Evolutionary conservation across 1,140 invertebrate genomes (phyloP).

Genomic region (Heliconius congener): DNA sequence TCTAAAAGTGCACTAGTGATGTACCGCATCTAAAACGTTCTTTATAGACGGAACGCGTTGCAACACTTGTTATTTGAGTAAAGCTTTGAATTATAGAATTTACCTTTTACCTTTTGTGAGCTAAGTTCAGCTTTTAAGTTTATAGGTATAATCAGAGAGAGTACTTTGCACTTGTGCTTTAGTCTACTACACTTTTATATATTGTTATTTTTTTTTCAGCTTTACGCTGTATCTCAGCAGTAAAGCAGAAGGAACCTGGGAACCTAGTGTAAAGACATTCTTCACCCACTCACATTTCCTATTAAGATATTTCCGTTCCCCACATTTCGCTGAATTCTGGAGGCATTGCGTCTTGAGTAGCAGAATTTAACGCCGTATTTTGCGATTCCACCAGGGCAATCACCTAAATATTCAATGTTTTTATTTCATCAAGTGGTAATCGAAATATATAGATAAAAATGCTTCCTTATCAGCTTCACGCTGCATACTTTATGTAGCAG

Average conservation of each 20-base stretch:
- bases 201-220: not conserved
- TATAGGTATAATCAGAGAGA: constrained; percentile 6
- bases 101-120: constrained; percentile 8
- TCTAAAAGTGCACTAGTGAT: not conserved
- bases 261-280: not conserved
- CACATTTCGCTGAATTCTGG: not conserved
- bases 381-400: no score
- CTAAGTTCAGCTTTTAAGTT: constrained; percentile 2
- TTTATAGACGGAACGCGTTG: not conserved
- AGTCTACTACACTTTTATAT: not conserved
- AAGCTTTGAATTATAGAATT: constrained; percentile 5
- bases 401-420: no score
- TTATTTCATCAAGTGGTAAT: no score
- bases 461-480: no score
- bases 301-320: not conserved
- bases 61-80: not conserved
- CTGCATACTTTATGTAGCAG: no score
- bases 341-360: no score
- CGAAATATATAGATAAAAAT: no score
- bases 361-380: no score
- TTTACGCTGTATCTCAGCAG: not conserved
- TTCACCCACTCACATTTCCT: no score
- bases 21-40: not conserved
- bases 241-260: not conserved
- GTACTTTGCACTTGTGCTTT: not conserved